Conservation (phyloP, 2,113 vertebrate species). For the Porphyrio hochstetteri region DNA sequence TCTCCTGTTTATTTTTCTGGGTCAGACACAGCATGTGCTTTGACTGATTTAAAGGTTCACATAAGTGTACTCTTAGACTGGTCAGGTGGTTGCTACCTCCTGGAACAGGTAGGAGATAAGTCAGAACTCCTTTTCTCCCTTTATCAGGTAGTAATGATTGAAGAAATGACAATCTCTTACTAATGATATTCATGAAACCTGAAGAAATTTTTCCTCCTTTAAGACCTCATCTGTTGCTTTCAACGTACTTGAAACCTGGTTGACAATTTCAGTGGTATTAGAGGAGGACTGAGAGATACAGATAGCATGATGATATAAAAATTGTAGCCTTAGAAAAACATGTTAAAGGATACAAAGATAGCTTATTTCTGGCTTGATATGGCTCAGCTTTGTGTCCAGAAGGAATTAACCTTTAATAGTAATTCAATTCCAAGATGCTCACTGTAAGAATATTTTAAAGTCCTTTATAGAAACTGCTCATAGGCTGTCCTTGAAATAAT, state of each 20-base stretch:
- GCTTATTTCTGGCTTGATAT: neutral
- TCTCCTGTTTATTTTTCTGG: neutral
- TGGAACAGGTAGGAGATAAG: neutral
- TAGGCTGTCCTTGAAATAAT: neutral
- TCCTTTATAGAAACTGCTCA: neutral
- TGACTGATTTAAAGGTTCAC: neutral
- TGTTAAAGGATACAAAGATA: neutral
- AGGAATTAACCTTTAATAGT: neutral
- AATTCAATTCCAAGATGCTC: neutral
- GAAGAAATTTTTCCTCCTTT: neutral
- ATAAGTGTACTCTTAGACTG: neutral
- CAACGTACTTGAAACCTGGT: neutral
- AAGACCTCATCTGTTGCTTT: neutral
- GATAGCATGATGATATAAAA: neutral
- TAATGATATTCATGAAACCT: neutral
- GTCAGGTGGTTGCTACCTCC: neutral
- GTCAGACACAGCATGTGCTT: neutral
- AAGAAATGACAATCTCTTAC: neutral
- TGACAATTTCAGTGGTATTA: neutral
- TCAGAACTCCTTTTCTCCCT: neutral
- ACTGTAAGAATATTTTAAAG: neutral
- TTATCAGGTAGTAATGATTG: accelerated
- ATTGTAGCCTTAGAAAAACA: neutral
- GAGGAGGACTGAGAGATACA: neutral
- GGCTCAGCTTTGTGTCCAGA: neutral